Percentiles rank a stretch among this genome's conserved stretches.
Evolutionary conservation across 1,140 invertebrate species (phyloP).

Genomic region (Charaxes varanes): DNA sequence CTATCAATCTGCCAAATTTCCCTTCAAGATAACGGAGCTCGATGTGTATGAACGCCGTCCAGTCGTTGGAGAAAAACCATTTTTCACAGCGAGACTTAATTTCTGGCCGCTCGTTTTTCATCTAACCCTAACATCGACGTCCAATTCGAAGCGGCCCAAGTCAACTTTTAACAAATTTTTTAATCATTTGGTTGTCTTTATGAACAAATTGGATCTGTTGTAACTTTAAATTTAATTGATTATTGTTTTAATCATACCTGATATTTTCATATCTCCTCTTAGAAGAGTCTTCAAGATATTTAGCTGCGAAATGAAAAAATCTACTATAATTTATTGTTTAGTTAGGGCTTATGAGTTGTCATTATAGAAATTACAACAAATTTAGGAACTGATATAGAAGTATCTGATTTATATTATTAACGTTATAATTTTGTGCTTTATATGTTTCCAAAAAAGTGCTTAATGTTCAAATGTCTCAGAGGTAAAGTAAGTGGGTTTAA

Average conservation of each 20-base stretch:
- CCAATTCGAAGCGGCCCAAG: slow-evolving; percentile 21
- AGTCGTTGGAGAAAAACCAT: slow-evolving; percentile 35
- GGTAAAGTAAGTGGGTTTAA: no score
- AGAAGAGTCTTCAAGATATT: slow-evolving; percentile 45
- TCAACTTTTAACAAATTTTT: slow-evolving; percentile 3
- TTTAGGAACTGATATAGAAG: no score
- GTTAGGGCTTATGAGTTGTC: neutral
- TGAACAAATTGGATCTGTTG: neutral
- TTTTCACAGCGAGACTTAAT: slow-evolving; percentile 63
- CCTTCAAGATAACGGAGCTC: neutral
- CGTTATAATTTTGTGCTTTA: no score
- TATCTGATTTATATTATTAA: no score
- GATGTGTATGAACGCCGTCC: slow-evolving; percentile 20
- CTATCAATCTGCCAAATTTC: neutral
- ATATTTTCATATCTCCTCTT: slow-evolving; percentile 55
- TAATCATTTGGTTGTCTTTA: neutral
- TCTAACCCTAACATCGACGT: slow-evolving; percentile 40
- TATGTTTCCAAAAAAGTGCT: no score
- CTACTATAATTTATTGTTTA: neutral
- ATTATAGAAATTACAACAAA: neutral
- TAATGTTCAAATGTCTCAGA: no score
- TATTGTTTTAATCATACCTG: slow-evolving; percentile 38
- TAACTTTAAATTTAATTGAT: no score
- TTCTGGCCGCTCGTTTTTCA: slow-evolving; percentile 59
- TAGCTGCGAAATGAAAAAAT: slow-evolving; percentile 32